These are phyloP conservation scores for Trichomalopsis sarcophagae DNA, from an alignment of 1,140 invertebrate genomes.

Conservation along the genomic window DNA sequence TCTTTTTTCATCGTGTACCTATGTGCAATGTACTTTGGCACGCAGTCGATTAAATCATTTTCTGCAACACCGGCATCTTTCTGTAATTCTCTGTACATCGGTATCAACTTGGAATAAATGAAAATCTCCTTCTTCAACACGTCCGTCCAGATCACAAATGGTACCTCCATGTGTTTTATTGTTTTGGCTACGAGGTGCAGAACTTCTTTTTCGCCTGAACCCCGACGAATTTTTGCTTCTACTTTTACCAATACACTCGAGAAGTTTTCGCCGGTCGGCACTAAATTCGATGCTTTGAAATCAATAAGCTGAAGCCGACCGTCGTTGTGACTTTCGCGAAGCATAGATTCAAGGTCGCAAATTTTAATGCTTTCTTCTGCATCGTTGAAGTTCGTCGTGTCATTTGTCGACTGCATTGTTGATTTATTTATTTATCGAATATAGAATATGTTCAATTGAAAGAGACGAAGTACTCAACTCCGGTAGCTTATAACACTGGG, in stretches of 20 bases:
- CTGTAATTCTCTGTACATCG: constrained; percentile 1
- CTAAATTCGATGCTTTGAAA: neutral
- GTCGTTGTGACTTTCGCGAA: neutral
- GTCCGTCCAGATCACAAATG: neutral
- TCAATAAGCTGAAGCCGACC: neutral
- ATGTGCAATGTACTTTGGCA: neutral
- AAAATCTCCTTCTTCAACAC: constrained; percentile 15
- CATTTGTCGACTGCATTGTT: no score
- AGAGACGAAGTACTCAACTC: no score
- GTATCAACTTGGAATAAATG: neutral
- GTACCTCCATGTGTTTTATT: neutral
- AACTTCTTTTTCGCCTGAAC: neutral
- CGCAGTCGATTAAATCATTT: neutral
- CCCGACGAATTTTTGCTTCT: neutral
- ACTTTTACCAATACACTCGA: constrained; percentile 4
- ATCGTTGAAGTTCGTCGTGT: no score
- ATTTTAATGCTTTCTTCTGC: neutral
- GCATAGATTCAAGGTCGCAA: neutral
- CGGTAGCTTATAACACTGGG: no score
- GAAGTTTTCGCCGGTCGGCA: constrained; percentile 12
- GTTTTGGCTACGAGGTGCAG: constrained; percentile 23
- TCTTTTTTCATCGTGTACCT: constrained; percentile 17
- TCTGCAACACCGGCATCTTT: neutral
- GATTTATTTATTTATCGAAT: no score
- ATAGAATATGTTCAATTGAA: no score